A percentile compares a stretch with the other conserved stretches of the same genome.
These are phyloP conservation scores for Auanema sp. DNA, from an alignment of 2,888 invertebrate genomes.

Conservation along the genomic window DNA sequence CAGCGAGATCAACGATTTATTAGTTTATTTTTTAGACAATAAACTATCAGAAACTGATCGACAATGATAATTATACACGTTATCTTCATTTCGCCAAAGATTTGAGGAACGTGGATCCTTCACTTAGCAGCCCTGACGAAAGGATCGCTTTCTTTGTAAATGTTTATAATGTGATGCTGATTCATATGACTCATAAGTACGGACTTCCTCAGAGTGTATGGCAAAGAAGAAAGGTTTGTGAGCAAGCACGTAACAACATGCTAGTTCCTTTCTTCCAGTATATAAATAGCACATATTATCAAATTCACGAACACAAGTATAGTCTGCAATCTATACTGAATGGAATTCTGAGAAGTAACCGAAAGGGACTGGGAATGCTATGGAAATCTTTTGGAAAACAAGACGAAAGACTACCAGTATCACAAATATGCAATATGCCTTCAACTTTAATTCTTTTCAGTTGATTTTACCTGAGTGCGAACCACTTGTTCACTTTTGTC, in stretches of 20 bases:
- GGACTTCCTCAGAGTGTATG: slow-evolving; percentile 67
- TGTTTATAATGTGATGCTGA: slow-evolving; percentile 68
- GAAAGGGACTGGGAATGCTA: slow-evolving; percentile 66
- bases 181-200: slow-evolving; percentile 66
- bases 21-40: slow-evolving; percentile 57
- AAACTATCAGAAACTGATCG: slow-evolving; percentile 65
- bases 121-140: slow-evolving; percentile 33
- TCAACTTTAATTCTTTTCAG: neutral
- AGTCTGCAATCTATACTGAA: slow-evolving; percentile 69
- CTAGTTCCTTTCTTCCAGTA: slow-evolving; percentile 63
- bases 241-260: neutral
- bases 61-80: slow-evolving; percentile 63
- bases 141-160: slow-evolving; percentile 68
- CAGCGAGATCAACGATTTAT: neutral
- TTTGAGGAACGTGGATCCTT: slow-evolving; percentile 62
- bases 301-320: slow-evolving; percentile 67
- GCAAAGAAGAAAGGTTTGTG: slow-evolving; percentile 66
- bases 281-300: slow-evolving; percentile 67
- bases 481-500: slow-evolving; percentile 67
- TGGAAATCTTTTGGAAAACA: slow-evolving; percentile 66
- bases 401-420: slow-evolving; percentile 65
- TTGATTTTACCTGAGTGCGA: slow-evolving; percentile 46
- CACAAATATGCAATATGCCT: too few relatives aligned
- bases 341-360: slow-evolving; percentile 68
- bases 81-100: slow-evolving; percentile 65